phyloP scores from a whole-genome alignment of 2,888 invertebrate genomes.

The Therioaphis trifolii region DNA sequence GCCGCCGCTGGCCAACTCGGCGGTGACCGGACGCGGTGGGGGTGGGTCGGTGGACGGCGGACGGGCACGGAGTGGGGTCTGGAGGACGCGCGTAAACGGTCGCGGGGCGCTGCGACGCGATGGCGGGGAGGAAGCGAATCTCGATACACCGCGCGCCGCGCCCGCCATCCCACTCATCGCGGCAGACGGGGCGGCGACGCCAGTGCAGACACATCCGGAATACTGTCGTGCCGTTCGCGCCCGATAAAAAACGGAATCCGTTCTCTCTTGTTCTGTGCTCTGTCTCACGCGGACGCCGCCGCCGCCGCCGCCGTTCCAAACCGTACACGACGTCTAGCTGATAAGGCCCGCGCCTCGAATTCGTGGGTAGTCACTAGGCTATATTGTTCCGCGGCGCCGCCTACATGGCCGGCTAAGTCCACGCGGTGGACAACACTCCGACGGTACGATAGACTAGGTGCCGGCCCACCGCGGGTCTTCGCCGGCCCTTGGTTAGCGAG shows the following conservation, averaged over 20 bases:
- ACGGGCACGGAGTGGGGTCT: background rate
- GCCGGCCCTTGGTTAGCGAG: too few relatives aligned
- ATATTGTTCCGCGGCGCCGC: too few relatives aligned
- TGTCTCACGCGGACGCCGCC: background rate
- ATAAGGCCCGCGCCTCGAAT: too few relatives aligned
- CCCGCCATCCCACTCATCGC: background rate
- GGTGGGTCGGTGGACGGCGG: background rate
- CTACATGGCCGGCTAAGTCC: too few relatives aligned
- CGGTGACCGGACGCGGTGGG: constrained; percentile 1
- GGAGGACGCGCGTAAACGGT: background rate
- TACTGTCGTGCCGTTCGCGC: background rate
- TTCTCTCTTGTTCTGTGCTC: too few relatives aligned
- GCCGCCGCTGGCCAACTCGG: constrained; percentile 2
- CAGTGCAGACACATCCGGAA: constrained; percentile 31
- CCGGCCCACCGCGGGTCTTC: too few relatives aligned
- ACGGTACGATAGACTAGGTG: too few relatives aligned
- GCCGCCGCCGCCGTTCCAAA: background rate
- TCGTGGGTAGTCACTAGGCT: too few relatives aligned
- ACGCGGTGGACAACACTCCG: too few relatives aligned
- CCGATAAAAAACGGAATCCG: background rate
- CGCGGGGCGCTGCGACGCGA: background rate
- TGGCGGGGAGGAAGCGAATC: background rate
- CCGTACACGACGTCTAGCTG: background rate
- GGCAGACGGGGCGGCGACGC: background rate
- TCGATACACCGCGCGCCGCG: background rate